Percentiles rank a stretch among this genome's conserved stretches.
Evolutionary conservation across 2,113 vertebrate species (phyloP).

Genomic region (Cyphomyrus discorhynchus): DNA sequence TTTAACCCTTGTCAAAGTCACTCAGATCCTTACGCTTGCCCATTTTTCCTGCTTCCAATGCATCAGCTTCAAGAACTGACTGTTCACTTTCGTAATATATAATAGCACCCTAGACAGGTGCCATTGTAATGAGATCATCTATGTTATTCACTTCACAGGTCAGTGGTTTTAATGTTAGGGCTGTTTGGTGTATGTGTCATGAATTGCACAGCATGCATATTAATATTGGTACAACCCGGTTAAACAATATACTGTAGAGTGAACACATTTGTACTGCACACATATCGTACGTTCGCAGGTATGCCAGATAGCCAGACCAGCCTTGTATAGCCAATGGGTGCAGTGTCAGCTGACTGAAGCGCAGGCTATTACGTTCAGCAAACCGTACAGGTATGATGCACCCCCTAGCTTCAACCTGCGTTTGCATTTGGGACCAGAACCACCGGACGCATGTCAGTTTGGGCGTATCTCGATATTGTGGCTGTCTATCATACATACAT

Average conservation of each 20-base stretch:
- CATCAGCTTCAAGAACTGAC: neutral
- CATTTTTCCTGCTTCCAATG: neutral
- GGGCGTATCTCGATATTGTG: neutral
- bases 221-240: neutral
- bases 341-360: neutral
- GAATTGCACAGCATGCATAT: neutral
- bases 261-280: neutral
- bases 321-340: neutral
- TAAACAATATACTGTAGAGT: neutral
- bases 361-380: neutral
- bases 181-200: neutral
- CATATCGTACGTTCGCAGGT: neutral
- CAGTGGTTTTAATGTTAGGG: neutral
- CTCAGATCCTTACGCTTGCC: neutral
- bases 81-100: neutral
- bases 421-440: neutral
- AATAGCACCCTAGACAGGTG: neutral
- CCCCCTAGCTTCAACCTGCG: neutral
- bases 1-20: neutral
- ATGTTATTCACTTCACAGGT: neutral
- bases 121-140: neutral
- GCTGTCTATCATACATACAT: neutral
- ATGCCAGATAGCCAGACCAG: neutral
- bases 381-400: neutral
- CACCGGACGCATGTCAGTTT: neutral